Conservation (phyloP, 2,888 invertebrate species). For the Phyllotreta cruciferae region DNA sequence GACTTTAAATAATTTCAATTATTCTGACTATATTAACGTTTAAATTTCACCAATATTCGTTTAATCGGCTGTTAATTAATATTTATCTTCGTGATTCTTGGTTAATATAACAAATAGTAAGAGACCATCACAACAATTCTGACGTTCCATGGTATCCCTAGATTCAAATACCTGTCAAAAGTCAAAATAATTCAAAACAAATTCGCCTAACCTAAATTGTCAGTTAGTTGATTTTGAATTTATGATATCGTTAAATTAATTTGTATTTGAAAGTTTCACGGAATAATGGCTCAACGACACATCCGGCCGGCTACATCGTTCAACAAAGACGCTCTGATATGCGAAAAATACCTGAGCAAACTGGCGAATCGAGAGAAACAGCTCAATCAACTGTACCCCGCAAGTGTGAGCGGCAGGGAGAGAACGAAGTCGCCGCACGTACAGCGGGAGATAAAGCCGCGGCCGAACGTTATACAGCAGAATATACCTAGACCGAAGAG, state of each 20-base stretch:
- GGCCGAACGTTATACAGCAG: constrained; percentile 38
- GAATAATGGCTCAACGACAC: constrained; percentile 38
- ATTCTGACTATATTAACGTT: too few relatives aligned
- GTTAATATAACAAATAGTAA: not conserved
- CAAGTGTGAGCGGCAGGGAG: constrained; percentile 27
- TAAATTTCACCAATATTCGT: too few relatives aligned
- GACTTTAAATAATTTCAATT: too few relatives aligned
- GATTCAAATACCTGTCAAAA: constrained; percentile 24
- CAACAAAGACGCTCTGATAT: constrained; percentile 32
- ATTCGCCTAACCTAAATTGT: constrained; percentile 43
- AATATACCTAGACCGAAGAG: constrained; percentile 35
- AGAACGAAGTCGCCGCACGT: constrained; percentile 35
- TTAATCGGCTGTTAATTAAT: too few relatives aligned
- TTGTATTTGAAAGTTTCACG: constrained; percentile 25
- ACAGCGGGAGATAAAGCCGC: constrained; percentile 35
- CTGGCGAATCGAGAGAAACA: constrained; percentile 40
- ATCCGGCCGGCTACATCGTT: not conserved
- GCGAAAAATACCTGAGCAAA: constrained; percentile 43
- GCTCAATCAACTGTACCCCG: constrained; percentile 10
- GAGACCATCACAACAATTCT: too few relatives aligned
- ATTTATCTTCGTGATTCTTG: too few relatives aligned
- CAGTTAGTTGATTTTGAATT: constrained; percentile 23
- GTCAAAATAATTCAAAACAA: constrained; percentile 38
- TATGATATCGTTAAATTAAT: constrained; percentile 36
- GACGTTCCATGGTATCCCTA: too few relatives aligned